phyloP scores from a whole-genome alignment of 2,113 vertebrate genomes.

The Macrotis lagotis region DNA sequence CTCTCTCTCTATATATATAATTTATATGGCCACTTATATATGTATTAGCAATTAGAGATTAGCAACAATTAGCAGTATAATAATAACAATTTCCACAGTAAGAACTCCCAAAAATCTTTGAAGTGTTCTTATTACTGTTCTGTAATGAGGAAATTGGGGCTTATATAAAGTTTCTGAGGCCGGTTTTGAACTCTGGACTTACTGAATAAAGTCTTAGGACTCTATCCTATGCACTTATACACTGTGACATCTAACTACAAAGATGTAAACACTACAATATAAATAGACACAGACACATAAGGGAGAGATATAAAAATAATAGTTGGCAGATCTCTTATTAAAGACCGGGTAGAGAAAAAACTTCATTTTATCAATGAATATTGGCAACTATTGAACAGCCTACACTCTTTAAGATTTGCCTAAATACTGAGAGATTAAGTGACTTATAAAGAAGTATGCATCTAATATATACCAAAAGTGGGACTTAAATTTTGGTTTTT shows the following conservation, averaged over 20 bases:
- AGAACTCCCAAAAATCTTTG: too few relatives aligned
- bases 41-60: too few relatives aligned
- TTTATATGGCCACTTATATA: background rate
- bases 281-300: background rate
- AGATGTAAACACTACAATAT: background rate
- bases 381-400: background rate
- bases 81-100: too few relatives aligned
- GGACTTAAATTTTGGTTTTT: background rate
- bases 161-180: background rate
- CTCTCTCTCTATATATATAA: background rate
- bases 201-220: background rate
- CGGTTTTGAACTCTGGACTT: background rate
- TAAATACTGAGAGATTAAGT: background rate
- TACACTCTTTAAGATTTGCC: background rate
- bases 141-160: background rate
- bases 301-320: background rate
- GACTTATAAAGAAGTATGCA: background rate
- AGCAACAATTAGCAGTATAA: too few relatives aligned
- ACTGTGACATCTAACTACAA: background rate
- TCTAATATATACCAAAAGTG: background rate
- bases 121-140: background rate
- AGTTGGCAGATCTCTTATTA: background rate
- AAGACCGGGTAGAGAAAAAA: background rate
- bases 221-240: background rate
- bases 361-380: background rate